A percentile compares a stretch with the other conserved stretches of the same genome.
These are phyloP conservation scores for Pseudorhombus dupliciocellatus DNA, from an alignment of 2,113 vertebrate species.

Conservation along the genomic window DNA sequence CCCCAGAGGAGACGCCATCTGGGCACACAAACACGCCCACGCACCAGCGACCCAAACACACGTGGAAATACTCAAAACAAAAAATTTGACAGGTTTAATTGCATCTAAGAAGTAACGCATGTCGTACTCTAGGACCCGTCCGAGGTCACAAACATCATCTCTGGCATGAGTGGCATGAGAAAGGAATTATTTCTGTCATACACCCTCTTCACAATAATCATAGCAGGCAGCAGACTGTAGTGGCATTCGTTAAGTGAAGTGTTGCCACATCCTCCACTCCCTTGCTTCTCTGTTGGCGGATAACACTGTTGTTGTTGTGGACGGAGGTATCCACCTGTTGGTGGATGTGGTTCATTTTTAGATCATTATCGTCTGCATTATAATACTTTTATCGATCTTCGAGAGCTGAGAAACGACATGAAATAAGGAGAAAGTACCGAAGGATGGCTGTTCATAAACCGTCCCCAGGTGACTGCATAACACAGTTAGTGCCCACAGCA, in stretches of 20 bases:
- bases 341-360: background rate
- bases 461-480: no score
- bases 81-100: background rate
- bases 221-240: constrained; percentile 13
- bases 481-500: background rate
- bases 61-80: constrained; percentile 17
- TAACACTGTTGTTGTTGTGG: background rate
- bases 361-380: background rate
- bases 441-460: background rate
- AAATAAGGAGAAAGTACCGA: background rate
- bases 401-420: background rate
- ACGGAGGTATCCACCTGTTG: background rate
- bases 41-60: constrained; percentile 3
- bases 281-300: background rate
- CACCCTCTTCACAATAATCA: constrained; percentile 26
- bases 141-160: constrained; percentile 12
- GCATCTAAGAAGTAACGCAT: background rate
- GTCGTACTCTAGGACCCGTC: constrained; percentile 2
- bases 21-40: constrained; percentile 27
- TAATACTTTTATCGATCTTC: background rate
- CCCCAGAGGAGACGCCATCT: constrained; percentile 53
- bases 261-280: constrained; percentile 12
- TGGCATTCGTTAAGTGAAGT: constrained; percentile 23
- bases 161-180: background rate
- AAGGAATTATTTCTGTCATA: constrained; percentile 7